These are phyloP conservation scores for Cyanistes caeruleus DNA, from an alignment of 2,113 vertebrate genomes.

Conservation along the genomic window DNA sequence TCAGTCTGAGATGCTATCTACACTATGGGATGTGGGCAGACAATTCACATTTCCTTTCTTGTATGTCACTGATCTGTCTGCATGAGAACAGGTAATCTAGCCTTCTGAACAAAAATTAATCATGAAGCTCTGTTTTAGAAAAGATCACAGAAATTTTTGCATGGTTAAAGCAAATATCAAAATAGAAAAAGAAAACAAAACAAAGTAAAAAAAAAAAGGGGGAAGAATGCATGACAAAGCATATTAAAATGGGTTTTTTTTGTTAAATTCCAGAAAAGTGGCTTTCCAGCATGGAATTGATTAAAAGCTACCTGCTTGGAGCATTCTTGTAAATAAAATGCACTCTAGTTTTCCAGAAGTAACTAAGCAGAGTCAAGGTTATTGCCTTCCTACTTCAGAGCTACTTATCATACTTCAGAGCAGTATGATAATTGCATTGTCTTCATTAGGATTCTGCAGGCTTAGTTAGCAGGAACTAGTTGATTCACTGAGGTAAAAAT, in stretches of 20 bases:
- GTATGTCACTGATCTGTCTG: neutral
- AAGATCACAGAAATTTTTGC: neutral
- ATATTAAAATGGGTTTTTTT: neutral
- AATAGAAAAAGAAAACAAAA: neutral
- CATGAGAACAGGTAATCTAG: neutral
- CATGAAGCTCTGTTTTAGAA: neutral
- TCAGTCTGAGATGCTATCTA: constrained; percentile 13
- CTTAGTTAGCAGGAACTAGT: neutral
- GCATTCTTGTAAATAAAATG: neutral
- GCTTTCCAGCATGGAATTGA: neutral
- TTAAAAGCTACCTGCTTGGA: neutral
- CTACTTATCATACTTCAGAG: neutral
- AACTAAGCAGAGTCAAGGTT: neutral
- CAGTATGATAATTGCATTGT: neutral
- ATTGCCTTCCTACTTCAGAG: neutral
- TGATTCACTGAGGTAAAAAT: neutral
- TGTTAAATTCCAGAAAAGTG: neutral
- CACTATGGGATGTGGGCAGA: neutral
- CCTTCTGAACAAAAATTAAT: neutral
- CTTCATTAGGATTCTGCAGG: neutral
- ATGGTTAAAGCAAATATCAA: neutral
- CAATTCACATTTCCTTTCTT: constrained; percentile 12
- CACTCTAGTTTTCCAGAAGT: neutral
- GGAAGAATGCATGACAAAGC: neutral
- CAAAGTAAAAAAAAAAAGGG: neutral